phyloP scores from a whole-genome alignment of 2,888 invertebrate genomes.

The Elysia crispata region DNA sequence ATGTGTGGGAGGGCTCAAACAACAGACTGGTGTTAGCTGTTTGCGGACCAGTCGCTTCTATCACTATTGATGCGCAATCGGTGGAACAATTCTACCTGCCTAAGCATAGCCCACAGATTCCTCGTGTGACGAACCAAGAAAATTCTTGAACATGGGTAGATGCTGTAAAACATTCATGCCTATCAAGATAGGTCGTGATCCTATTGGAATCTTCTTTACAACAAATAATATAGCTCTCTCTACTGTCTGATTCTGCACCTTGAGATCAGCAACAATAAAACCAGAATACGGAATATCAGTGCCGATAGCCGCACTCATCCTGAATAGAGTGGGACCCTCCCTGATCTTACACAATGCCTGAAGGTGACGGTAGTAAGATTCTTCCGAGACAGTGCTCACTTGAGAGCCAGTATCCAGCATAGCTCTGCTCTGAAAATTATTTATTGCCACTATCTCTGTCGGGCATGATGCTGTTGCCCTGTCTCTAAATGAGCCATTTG shows the following conservation, averaged over 20 bases:
- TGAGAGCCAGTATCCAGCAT: too few species aligned
- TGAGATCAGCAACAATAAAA: constrained; percentile 40
- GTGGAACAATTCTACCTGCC: too few species aligned
- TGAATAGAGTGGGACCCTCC: constrained; percentile 60
- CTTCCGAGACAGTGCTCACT: too few species aligned
- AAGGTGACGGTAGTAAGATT: not conserved
- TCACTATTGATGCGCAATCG: not conserved
- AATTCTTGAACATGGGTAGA: too few species aligned
- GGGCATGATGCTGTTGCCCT: too few species aligned
- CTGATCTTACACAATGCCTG: constrained; percentile 51
- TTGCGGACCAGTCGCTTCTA: not conserved
- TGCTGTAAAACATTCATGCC: constrained; percentile 49
- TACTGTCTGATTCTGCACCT: constrained; percentile 52
- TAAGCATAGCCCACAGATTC: too few species aligned
- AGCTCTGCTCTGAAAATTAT: too few species aligned
- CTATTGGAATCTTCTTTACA: constrained; percentile 35
- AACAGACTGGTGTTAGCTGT: not conserved
- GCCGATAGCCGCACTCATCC: constrained; percentile 53
- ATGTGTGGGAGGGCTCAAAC: not conserved
- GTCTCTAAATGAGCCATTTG: too few species aligned
- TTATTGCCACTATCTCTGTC: too few species aligned
- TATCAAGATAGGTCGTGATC: constrained; percentile 38
- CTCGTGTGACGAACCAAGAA: too few species aligned
- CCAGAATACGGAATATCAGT: not conserved
- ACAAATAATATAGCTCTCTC: constrained; percentile 32